Percentiles rank a stretch among this genome's conserved stretches.
phyloP scores from a whole-genome alignment of 2,113 vertebrate species.

The Pogona vitticeps region DNA sequence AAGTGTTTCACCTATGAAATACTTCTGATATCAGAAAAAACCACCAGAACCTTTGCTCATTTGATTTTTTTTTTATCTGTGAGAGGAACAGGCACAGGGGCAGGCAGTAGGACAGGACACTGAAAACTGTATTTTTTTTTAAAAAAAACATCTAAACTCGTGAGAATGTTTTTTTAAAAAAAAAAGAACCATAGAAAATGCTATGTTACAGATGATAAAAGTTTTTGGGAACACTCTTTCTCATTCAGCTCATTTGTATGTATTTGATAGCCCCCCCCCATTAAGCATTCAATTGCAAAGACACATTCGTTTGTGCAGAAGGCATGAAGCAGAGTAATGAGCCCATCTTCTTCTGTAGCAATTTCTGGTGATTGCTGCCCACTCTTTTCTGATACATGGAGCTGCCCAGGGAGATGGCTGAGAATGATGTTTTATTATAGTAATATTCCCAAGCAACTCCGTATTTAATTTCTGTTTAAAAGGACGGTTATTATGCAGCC shows the following conservation, averaged over 20 bases:
- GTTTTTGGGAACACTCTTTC: neutral
- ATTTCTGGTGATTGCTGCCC: neutral
- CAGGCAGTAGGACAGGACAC: neutral
- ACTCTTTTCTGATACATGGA: neutral
- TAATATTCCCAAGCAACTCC: constrained; percentile 6
- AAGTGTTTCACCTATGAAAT: neutral
- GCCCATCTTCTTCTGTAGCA: neutral
- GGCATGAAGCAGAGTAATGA: neutral
- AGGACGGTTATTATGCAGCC: constrained; percentile 14
- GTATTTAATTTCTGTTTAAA: constrained; percentile 31
- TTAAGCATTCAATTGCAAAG: neutral
- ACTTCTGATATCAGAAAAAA: neutral
- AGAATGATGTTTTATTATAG: constrained; percentile 12
- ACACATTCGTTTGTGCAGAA: neutral
- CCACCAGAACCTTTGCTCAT: neutral
- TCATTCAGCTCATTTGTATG: neutral
- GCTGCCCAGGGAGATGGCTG: neutral
- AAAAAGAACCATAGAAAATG: neutral
- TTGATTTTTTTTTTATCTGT: neutral
- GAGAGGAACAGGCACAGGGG: neutral
- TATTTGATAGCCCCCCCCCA: neutral
- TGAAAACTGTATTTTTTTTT: neutral
- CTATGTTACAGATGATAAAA: neutral
- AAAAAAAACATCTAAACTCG: neutral
- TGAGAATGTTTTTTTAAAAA: neutral